These are phyloP conservation scores for Macrosiphum euphorbiae DNA, from an alignment of 2,888 invertebrate genomes.

Conservation along the genomic window DNA sequence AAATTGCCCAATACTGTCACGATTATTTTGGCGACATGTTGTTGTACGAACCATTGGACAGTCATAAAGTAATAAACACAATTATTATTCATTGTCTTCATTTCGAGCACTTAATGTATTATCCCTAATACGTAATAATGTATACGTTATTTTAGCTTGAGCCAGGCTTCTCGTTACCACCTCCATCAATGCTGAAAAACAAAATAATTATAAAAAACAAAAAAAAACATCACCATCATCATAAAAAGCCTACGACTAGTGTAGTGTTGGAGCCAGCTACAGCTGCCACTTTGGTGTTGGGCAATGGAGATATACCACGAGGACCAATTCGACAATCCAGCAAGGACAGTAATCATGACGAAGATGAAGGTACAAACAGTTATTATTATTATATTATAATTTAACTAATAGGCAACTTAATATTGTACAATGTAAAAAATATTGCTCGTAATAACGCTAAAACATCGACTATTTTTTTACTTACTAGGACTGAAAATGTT, in stretches of 20 bases:
- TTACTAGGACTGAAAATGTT: no score
- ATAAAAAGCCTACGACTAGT: constrained; percentile 71
- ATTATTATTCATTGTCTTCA: not conserved
- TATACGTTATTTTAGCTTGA: constrained; percentile 72
- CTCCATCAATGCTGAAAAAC: constrained; percentile 84
- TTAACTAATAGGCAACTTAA: not conserved
- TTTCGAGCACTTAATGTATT: not conserved
- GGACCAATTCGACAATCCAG: constrained; percentile 78
- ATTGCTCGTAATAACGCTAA: not conserved
- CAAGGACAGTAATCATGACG: constrained; percentile 81
- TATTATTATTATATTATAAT: not conserved
- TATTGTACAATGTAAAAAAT: not conserved
- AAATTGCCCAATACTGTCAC: constrained; percentile 96
- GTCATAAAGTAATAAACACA: constrained; percentile 72
- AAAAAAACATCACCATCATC: constrained; percentile 88
- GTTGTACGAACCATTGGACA: constrained; percentile 87
- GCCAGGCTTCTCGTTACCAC: constrained; percentile 84
- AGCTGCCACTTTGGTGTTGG: constrained; percentile 73
- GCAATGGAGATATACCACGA: constrained; percentile 77
- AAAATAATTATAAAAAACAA: constrained; percentile 98
- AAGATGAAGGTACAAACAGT: constrained; percentile 66
- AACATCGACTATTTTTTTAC: not conserved
- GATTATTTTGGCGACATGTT: constrained; percentile 96
- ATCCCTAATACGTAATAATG: not conserved
- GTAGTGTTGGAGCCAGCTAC: constrained; percentile 69